Percentiles rank a stretch among this genome's conserved stretches.
phyloP scores from a whole-genome alignment of 2,888 invertebrate genomes.

The Meghimatium bilineatum region DNA sequence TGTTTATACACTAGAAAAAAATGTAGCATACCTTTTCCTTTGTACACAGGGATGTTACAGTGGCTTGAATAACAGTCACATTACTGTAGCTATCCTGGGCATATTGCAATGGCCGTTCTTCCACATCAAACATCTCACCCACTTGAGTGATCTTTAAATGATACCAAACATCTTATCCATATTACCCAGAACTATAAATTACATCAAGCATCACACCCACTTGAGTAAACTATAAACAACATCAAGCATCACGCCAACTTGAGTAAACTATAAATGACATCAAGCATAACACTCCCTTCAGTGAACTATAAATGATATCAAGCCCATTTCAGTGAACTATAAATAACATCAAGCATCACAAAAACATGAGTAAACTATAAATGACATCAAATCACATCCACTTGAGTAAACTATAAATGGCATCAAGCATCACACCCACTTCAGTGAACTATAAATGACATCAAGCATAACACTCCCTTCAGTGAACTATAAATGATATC shows the following conservation, averaged over 20 bases:
- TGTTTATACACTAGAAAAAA: no score
- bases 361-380: background rate
- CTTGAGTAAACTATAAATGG: background rate
- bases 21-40: conserved; percentile 72
- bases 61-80: conserved; percentile 81
- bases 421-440: conserved; percentile 3
- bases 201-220: background rate
- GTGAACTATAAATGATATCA: no score
- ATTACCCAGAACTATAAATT: no score
- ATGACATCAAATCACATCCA: background rate
- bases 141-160: conserved; percentile 15
- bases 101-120: conserved; percentile 82
- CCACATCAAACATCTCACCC: conserved; percentile 83
- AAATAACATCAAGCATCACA: background rate
- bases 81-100: conserved; percentile 79
- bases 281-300: conserved; percentile 82
- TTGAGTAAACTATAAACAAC: background rate
- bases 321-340: background rate
- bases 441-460: conserved; percentile 55
- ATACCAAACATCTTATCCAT: no score
- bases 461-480: no score
- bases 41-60: conserved; percentile 73
- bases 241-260: background rate
- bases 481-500: no score
- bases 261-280: conserved; percentile 56